Conservation (phyloP, 2,113 vertebrate genomes). For the Ctenomys sociabilis region DNA sequence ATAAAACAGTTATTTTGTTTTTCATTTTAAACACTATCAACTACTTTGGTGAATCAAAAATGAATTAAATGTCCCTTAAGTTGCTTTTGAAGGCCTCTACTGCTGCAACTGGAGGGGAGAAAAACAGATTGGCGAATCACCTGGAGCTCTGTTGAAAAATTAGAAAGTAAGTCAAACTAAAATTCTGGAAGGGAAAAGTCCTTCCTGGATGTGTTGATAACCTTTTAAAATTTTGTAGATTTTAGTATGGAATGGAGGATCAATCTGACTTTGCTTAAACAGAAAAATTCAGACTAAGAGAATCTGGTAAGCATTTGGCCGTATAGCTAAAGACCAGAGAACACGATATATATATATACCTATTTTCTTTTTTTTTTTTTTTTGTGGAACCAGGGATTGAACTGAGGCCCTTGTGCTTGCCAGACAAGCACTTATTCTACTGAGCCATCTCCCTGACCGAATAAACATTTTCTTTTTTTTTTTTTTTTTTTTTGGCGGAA, state of each 20-base stretch:
- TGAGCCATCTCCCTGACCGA: no score
- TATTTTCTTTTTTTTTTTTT: no score
- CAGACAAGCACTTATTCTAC: no score
- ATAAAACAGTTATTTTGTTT: conserved; percentile 16
- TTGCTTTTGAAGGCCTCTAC: conserved; percentile 9
- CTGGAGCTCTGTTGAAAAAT: not conserved
- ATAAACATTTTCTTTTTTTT: no score
- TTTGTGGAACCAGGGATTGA: no score
- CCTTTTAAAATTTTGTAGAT: not conserved
- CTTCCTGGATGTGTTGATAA: not conserved
- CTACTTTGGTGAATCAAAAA: conserved; percentile 21
- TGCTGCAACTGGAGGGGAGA: not conserved
- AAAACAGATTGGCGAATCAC: not conserved
- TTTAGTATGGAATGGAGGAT: not conserved
- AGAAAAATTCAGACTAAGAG: not conserved
- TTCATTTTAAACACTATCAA: not conserved
- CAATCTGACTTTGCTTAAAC: not conserved
- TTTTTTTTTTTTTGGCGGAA: no score
- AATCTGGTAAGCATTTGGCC: not conserved
- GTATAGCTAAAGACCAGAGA: not conserved
- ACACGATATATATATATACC: no score
- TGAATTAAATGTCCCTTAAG: conserved; percentile 8
- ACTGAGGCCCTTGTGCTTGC: no score
- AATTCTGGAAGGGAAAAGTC: not conserved
- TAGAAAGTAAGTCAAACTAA: conserved; percentile 28